Evolutionary conservation across 2,888 invertebrate genomes (phyloP), one percentile per base, ranked within the genome.

Genomic region (Meiosimyza platycephala): DNA sequence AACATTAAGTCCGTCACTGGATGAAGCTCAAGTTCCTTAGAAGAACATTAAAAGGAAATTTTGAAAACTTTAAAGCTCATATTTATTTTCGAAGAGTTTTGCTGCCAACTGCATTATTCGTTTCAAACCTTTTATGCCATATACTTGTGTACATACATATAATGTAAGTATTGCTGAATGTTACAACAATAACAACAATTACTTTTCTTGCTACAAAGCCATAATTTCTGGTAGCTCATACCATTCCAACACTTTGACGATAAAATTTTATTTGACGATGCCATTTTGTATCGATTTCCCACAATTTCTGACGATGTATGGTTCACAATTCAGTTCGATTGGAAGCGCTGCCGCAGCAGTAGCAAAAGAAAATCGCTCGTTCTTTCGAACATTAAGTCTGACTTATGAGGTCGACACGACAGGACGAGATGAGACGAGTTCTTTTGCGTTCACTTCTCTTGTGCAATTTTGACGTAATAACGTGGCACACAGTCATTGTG

Each of bases 211-310:
- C 47, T 57, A n/a, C 57, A 48, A 22, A 18, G 40, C 69, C 18
- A 54, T 63, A 22, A 62, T 54, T 52, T 52, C 15, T 12, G 16
- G 9, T 51, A 62, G 11, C 64, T 62, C 64, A 51, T 70, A 54
- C 71, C 67, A 72, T 72, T 75, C 63, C 72, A 57, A 68, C 52
- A 76, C 40, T 40, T 40, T 77, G 62, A 22, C 54, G 40, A 63
- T 81, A 80, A 80, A 80, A 80, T 81, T 81, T 81, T 81, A 81
- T 81, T 80, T 80, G 80, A 81, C 79, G 81, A 81, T 79, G 81
- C 79, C 78, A 81, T 81, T 81, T 80, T 80, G 79, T 81, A 82
- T 82, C 80, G 82, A 82, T 82, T 82, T 80, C 79, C 78, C 79
- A 81, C 80, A 82, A 80, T 77, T 80, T 77, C 77, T 72, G 78